Percentiles rank a stretch among this genome's conserved stretches.
These are phyloP conservation scores for Machimus rusticus DNA, from an alignment of 2,888 invertebrate species.

Conservation along the genomic window DNA sequence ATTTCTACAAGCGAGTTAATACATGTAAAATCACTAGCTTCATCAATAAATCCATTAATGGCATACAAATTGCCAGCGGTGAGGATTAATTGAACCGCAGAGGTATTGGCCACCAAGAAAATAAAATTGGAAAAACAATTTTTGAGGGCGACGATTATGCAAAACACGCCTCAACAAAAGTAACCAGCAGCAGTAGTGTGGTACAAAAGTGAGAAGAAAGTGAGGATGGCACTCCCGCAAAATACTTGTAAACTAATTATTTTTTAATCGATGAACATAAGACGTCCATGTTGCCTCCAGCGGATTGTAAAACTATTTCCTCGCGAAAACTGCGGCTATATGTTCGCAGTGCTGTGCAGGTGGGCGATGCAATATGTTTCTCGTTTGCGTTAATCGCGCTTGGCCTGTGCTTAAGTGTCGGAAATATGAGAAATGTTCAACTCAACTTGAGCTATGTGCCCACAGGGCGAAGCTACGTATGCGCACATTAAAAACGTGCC, in stretches of 20 bases:
- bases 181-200: neutral
- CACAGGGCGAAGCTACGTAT: neutral
- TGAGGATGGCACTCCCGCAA: neutral
- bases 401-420: neutral
- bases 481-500: neutral
- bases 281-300: neutral
- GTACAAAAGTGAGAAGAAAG: neutral
- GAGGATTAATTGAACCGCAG: neutral
- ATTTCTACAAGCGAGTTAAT: neutral
- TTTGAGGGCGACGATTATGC: neutral
- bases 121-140: neutral
- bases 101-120: neutral
- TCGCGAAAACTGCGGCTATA: neutral
- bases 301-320: neutral
- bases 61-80: neutral
- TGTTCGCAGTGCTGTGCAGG: neutral
- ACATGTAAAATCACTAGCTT: neutral
- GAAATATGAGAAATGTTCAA: slow-evolving; percentile 16
- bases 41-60: neutral
- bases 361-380: neutral
- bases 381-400: neutral
- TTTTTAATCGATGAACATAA: neutral
- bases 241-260: neutral
- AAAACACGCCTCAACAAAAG: neutral
- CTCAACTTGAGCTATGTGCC: neutral